Conservation (phyloP, 2,797 vertebrate species). For the Pterois miles region DNA sequence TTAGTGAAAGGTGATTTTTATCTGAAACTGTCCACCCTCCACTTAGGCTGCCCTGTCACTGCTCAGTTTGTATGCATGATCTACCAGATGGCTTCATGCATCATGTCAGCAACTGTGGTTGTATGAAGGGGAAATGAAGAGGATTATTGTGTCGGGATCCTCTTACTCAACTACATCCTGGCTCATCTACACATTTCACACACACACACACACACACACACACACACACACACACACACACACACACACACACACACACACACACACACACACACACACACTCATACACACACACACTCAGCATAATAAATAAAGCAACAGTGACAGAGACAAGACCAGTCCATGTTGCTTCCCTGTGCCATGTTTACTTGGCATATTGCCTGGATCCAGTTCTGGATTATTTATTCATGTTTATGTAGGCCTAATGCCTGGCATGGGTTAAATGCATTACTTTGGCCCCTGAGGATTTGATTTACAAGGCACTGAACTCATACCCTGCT, state of each 20-base stretch:
- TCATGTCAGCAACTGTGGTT: background rate
- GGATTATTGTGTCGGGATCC: background rate
- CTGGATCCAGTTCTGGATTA: slow-evolving; percentile 21
- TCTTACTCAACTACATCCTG: slow-evolving; percentile 1
- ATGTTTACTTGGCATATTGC: slow-evolving; percentile 9
- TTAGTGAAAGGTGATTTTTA: too few species aligned
- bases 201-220: background rate
- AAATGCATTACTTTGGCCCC: background rate
- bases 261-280: background rate
- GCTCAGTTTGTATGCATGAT: slow-evolving; percentile 1
- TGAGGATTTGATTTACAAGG: slow-evolving; percentile 2
- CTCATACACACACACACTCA: slow-evolving; percentile 4
- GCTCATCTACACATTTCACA: background rate
- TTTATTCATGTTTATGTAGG: slow-evolving; percentile 52
- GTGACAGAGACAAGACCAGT: background rate
- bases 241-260: background rate
- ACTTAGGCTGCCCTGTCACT: background rate
- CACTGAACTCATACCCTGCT: background rate
- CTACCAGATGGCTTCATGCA: slow-evolving; percentile 11
- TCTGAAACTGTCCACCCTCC: too few species aligned
- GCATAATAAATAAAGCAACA: slow-evolving; percentile 29
- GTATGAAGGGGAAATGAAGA: background rate
- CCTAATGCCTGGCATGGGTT: slow-evolving; percentile 20
- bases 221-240: background rate
- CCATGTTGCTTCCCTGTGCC: background rate